phyloP scores from a whole-genome alignment of 2,888 invertebrate species.

The Stenurella melanura region DNA sequence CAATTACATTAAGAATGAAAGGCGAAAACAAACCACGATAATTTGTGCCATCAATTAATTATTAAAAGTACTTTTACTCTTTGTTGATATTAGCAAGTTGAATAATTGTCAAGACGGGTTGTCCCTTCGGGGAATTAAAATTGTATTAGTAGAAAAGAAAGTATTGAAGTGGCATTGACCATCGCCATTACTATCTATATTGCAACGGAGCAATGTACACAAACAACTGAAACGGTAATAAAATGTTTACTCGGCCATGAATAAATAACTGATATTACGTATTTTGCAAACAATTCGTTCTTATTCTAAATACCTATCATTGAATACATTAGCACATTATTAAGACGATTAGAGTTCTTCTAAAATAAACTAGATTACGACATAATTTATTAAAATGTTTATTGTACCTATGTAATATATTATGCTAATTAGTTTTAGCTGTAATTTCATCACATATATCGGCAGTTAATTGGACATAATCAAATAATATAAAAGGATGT shows the following conservation, averaged over 20 bases:
- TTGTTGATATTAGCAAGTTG: neutral
- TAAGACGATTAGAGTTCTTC: neutral
- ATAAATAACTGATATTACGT: neutral
- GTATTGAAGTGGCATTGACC: slow-evolving; percentile 16
- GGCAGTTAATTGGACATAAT: neutral
- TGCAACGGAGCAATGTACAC: slow-evolving; percentile 3
- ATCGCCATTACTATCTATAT: neutral
- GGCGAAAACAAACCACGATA: neutral
- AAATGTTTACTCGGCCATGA: neutral
- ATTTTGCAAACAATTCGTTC: neutral
- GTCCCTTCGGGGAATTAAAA: neutral
- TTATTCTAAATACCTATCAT: neutral
- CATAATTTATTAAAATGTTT: neutral
- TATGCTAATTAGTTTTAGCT: neutral
- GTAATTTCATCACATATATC: neutral
- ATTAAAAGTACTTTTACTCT: slow-evolving; percentile 12
- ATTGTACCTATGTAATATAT: neutral
- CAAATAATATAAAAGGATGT: too few relatives aligned
- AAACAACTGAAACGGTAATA: slow-evolving; percentile 10
- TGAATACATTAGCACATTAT: slow-evolving; percentile 14
- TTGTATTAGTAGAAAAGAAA: slow-evolving; percentile 7
- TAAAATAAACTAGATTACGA: neutral
- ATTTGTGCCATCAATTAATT: neutral
- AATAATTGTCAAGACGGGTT: slow-evolving; percentile 9
- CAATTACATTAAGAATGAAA: neutral